Evolutionary conservation across 2,113 vertebrate species (phyloP).

Genomic region (Seriola aureovittata): DNA sequence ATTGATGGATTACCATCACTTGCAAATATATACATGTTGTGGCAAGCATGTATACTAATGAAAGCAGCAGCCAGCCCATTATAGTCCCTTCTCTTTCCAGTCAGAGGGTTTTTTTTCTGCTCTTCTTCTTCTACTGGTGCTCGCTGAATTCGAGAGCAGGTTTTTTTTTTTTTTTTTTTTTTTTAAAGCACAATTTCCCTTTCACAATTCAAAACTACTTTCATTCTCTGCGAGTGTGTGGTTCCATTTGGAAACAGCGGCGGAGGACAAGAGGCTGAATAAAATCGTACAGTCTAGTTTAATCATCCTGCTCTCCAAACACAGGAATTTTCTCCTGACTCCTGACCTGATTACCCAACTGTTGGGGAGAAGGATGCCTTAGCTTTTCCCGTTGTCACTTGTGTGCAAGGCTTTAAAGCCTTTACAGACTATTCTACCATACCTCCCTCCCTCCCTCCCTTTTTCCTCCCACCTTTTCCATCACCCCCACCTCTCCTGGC

Average conservation of each 20-base stretch:
- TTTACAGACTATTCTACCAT: conserved; percentile 61
- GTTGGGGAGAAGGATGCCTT: conserved; percentile 74
- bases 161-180: conserved; percentile 57
- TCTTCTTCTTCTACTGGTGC: conserved; percentile 13
- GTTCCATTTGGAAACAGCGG: conserved; percentile 71
- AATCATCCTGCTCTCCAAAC: conserved; percentile 79
- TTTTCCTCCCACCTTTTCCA: conserved; percentile 1
- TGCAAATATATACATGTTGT: conserved; percentile 77
- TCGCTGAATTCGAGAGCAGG: conserved; percentile 61
- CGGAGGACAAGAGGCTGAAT: conserved; percentile 72
- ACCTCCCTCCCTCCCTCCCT: not conserved
- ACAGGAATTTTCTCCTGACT: conserved; percentile 70
- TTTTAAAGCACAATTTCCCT: conserved; percentile 74
- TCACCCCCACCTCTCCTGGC: conserved; percentile 71
- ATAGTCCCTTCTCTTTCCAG: conserved; percentile 48
- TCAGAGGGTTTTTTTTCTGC: conserved; percentile 39
- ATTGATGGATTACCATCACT: conserved; percentile 82
- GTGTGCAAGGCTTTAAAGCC: conserved; percentile 65
- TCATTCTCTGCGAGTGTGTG: conserved; percentile 63
- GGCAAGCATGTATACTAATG: conserved; percentile 70
- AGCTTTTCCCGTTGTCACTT: conserved; percentile 68
- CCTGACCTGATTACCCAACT: conserved; percentile 80
- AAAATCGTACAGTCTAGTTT: conserved; percentile 77
- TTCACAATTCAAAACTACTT: conserved; percentile 76
- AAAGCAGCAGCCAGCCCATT: conserved; percentile 65